Percentiles rank a stretch among this genome's conserved stretches.
These are phyloP conservation scores for Oncorhynchus tshawytscha DNA, from an alignment of 2,113 vertebrate species.

Conservation along the genomic window DNA sequence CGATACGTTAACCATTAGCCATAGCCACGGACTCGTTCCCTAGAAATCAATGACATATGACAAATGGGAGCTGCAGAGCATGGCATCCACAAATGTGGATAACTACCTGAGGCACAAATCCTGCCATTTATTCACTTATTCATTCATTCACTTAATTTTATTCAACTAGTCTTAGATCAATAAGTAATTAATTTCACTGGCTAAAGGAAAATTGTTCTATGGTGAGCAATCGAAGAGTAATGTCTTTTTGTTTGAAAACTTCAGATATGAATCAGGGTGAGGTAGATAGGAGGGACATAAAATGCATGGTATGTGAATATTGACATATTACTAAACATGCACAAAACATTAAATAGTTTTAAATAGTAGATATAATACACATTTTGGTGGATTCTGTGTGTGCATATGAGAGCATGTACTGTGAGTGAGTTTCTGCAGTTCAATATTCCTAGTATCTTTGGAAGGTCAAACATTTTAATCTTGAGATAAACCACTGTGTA, in stretches of 20 bases:
- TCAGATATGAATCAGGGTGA: too few relatives aligned
- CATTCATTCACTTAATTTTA: slow-evolving; percentile 72
- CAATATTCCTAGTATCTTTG: not conserved
- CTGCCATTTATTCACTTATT: slow-evolving; percentile 63
- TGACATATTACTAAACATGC: too few relatives aligned
- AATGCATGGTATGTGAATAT: too few relatives aligned
- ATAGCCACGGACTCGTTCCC: slow-evolving; percentile 10
- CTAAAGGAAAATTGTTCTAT: slow-evolving; percentile 56
- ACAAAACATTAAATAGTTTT: too few relatives aligned
- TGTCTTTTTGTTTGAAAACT: slow-evolving; percentile 32
- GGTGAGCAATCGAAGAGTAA: slow-evolving; percentile 53
- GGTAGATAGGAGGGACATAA: too few relatives aligned
- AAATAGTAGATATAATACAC: not conserved
- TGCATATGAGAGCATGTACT: not conserved
- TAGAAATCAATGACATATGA: slow-evolving; percentile 56
- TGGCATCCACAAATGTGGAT: slow-evolving; percentile 64
- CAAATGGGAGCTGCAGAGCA: slow-evolving; percentile 66
- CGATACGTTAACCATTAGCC: not conserved
- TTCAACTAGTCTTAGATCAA: slow-evolving; percentile 67
- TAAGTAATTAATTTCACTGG: slow-evolving; percentile 76
- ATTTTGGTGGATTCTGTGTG: not conserved
- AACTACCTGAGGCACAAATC: slow-evolving; percentile 55
- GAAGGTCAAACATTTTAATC: not conserved
- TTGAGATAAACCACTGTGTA: not conserved
- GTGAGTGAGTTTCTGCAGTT: not conserved